Percentiles rank a stretch among this genome's conserved stretches.
Evolutionary conservation across 2,888 invertebrate species (phyloP).

Genomic region (Acronicta psi): DNA sequence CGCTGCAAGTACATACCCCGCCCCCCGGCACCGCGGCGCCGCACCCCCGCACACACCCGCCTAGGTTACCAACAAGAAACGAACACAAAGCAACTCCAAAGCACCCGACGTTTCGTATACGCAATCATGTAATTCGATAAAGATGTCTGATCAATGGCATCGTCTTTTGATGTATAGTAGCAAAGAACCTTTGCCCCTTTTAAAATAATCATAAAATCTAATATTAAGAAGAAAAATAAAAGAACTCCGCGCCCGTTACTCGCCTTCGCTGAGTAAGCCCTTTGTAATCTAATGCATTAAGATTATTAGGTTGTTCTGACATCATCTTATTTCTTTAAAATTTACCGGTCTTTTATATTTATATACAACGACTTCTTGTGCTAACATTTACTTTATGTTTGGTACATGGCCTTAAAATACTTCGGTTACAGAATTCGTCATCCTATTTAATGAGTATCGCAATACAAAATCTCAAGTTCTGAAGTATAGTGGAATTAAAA

Average conservation of each 20-base stretch:
- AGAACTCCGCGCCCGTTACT: conserved; percentile 64
- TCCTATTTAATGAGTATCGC: conserved; percentile 22
- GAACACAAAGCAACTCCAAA: conserved; percentile 69
- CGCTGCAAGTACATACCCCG: conserved; percentile 80
- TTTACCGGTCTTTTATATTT: conserved; percentile 69
- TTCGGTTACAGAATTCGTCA: conserved; percentile 34
- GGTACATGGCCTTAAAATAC: conserved; percentile 29
- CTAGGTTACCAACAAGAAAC: conserved; percentile 65
- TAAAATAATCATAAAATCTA: conserved; percentile 81
- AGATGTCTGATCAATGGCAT: conserved; percentile 68
- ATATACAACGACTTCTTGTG: conserved; percentile 47
- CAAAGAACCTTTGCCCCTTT: conserved; percentile 70
- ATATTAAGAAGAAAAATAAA: conserved; percentile 79
- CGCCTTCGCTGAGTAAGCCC: conserved; percentile 66
- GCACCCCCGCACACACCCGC: conserved; percentile 53
- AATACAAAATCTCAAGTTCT: conserved; percentile 20
- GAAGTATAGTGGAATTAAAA: conserved; percentile 55
- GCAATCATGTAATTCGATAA: conserved; percentile 71
- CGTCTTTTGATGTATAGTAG: conserved; percentile 67
- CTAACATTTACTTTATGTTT: conserved; percentile 45
- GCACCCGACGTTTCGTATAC: conserved; percentile 57
- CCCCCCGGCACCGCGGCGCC: conserved; percentile 56
- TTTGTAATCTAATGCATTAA: conserved; percentile 85
- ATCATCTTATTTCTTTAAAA: conserved; percentile 76
- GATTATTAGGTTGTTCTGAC: conserved; percentile 81